Evolutionary conservation across 2,888 invertebrate genomes (phyloP).

Genomic region (Noctua comes): DNA sequence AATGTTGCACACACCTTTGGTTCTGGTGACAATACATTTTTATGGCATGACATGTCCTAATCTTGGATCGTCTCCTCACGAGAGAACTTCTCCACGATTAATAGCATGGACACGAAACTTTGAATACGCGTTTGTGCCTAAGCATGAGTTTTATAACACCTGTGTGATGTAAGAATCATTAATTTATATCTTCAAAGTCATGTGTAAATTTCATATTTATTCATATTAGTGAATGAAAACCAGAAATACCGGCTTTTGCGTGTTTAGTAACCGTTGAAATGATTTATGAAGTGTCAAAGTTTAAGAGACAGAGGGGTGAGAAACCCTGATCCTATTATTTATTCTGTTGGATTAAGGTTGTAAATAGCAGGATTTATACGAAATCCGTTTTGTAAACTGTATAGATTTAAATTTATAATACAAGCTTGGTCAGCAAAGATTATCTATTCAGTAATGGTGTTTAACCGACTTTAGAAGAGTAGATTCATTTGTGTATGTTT

Average conservation of each 20-base stretch:
- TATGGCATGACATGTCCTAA: no score
- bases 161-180: not conserved
- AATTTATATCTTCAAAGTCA: not conserved
- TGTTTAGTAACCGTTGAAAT: conserved; percentile 40
- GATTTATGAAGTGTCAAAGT: conserved; percentile 52
- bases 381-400: conserved; percentile 22
- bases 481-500: not conserved
- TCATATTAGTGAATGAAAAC: conserved; percentile 34
- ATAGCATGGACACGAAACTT: no score
- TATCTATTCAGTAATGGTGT: not conserved
- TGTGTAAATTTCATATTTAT: conserved; percentile 1
- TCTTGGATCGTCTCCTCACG: no score
- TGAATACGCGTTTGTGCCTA: not conserved
- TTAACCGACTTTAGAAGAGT: not conserved
- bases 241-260: conserved; percentile 9
- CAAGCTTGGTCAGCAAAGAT: not conserved
- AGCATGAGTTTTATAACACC: not conserved
- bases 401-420: conserved; percentile 6
- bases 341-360: conserved; percentile 20
- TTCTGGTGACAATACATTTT: not conserved
- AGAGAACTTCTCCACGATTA: no score
- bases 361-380: conserved; percentile 28
- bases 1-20: not conserved
- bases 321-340: not conserved
- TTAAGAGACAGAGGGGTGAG: conserved; percentile 32